phyloP scores from a whole-genome alignment of 1,140 invertebrate species.

The Lordiphosa stackelbergi region DNA sequence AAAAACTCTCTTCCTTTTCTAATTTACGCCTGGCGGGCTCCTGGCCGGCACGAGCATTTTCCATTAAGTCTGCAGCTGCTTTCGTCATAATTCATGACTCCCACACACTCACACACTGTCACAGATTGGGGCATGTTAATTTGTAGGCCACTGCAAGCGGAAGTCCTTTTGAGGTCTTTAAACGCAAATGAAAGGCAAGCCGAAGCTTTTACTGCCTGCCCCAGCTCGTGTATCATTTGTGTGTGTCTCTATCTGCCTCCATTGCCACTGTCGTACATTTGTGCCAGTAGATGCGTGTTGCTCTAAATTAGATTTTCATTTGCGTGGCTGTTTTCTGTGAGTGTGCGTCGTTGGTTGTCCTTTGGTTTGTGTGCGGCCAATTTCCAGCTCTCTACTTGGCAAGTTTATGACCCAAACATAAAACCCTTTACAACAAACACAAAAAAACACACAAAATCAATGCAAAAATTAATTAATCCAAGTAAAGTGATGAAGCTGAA shows the following conservation, averaged over 20 bases:
- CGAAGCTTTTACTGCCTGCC: constrained; percentile 65
- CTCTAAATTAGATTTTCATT: constrained; percentile 73
- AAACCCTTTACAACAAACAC: constrained; percentile 44
- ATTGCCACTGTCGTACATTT: background rate
- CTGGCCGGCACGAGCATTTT: constrained; percentile 47
- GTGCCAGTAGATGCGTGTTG: constrained; percentile 36
- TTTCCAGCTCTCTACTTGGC: constrained; percentile 25
- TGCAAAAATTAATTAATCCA: constrained; percentile 56
- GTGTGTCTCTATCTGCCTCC: constrained; percentile 3
- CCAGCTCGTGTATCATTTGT: constrained; percentile 66
- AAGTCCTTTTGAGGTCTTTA: constrained; percentile 72
- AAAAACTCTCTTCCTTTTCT: constrained; percentile 30
- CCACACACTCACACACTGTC: constrained; percentile 21
- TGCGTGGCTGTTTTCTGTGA: constrained; percentile 27
- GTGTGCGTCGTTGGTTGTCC: constrained; percentile 1
- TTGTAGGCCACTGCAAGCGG: constrained; percentile 68
- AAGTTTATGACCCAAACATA: constrained; percentile 55
- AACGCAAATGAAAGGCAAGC: constrained; percentile 68
- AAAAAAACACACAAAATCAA: constrained; percentile 38
- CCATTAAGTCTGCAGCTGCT: constrained; percentile 72
- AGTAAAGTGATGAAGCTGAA: constrained; percentile 16
- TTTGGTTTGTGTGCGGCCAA: constrained; percentile 7
- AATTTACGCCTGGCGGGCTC: constrained; percentile 68
- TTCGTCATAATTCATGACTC: constrained; percentile 66
- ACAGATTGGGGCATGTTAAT: constrained; percentile 56